Base-by-base conservation (phyloP, 1,140 invertebrate species). In the Geopemphigus sp. region DNA sequence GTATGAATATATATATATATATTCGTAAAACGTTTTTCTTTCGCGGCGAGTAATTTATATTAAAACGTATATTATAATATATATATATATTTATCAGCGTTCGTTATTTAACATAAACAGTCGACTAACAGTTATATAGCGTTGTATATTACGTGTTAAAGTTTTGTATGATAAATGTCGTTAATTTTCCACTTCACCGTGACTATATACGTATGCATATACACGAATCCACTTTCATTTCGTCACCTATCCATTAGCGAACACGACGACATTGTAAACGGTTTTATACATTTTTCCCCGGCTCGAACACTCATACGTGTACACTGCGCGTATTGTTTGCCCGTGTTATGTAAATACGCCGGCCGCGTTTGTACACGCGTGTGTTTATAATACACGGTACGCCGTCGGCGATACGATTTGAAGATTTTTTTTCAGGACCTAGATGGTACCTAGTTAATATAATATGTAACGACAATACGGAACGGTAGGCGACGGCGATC, bases 211-310 rank as follows among this genome's bases (percentile, higher is more conserved):
- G n/a, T 29, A 29, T 32, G 19, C 39, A 32, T 64, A 45, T 29
- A 59, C 56, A 68, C 66, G 45, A 68, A 50, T 68, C 66, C 24
- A 68, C 66, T 50, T 50, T 50, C 22, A 50, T 68, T 68, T 68
- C 66, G 66, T 68, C 45, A 68, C 66, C 45, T 50, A 17, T 26
- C 45, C 66, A 68, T 50, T 68, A 68, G 66, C 11, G 15, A 39
- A 5, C 24, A 26, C 66, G 15, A 66, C n/a, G 6, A 39, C n/a
- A 50, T 68, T 19, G 66, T 68, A 26, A 68, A 68, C 39, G 45
- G 15, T 22, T 22, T 57, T 39, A 4, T 39, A n/a, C n/a, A n/a
- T 57, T 22, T 22, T n/a, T 22, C 8, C 22, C n/a, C n/a, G 8
- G 10, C 19, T n/a, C 2, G 15, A 54, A 54, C 53, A 54, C 2